Conservation (phyloP, 2,797 vertebrate species). For the Chromobotia macracanthus region DNA sequence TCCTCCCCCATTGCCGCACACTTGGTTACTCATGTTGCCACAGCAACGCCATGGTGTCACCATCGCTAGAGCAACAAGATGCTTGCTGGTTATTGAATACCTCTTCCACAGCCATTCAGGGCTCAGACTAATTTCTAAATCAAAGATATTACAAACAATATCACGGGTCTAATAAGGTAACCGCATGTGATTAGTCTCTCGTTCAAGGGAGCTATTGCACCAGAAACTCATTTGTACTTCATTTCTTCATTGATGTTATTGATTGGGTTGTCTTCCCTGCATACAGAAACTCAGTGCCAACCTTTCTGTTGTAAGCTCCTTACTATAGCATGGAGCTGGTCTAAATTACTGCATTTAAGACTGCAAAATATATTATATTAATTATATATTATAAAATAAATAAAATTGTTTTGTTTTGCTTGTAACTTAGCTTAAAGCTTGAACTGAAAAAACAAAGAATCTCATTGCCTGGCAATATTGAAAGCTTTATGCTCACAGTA, state of each 20-base stretch:
- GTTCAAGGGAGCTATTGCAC: slow-evolving; percentile 21
- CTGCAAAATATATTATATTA: neutral
- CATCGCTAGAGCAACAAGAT: slow-evolving; percentile 49
- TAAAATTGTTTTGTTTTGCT: no score
- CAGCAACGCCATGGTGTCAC: slow-evolving; percentile 66
- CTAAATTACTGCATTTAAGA: neutral
- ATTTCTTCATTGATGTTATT: slow-evolving; percentile 26
- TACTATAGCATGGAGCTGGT: neutral
- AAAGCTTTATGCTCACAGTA: no score
- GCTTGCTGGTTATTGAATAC: slow-evolving; percentile 42
- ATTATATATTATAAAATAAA: no score
- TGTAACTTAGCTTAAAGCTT: no score
- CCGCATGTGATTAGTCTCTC: slow-evolving; percentile 9
- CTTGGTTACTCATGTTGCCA: slow-evolving; percentile 72
- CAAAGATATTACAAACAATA: slow-evolving; percentile 45
- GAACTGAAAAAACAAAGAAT: no score
- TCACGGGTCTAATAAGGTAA: slow-evolving; percentile 25
- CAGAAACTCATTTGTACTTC: slow-evolving; percentile 12
- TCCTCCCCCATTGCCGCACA: slow-evolving; percentile 24
- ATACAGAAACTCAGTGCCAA: slow-evolving; percentile 25
- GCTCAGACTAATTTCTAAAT: slow-evolving; percentile 45
- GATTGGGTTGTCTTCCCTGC: slow-evolving; percentile 26
- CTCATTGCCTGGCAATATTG: no score
- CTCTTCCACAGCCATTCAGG: slow-evolving; percentile 41
- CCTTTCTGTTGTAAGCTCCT: neutral